Percentiles rank a stretch among this genome's conserved stretches.
These are phyloP conservation scores for Eutolmus rufibarbis DNA, from an alignment of 2,888 invertebrate genomes.

Conservation along the genomic window DNA sequence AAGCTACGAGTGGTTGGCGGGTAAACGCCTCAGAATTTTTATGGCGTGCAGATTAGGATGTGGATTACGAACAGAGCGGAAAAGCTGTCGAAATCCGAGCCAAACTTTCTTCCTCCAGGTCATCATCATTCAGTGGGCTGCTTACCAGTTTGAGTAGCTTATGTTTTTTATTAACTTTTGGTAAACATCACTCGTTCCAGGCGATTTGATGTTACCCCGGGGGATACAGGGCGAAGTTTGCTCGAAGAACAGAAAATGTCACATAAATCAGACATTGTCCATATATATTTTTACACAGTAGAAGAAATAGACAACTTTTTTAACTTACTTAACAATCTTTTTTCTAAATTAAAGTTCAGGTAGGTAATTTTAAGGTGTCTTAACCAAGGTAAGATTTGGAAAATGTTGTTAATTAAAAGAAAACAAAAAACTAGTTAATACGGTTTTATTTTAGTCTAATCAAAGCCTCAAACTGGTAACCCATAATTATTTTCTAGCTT, in stretches of 20 bases:
- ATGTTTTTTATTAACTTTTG: neutral
- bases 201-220: neutral
- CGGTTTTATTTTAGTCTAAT: no score
- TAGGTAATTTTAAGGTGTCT: no score
- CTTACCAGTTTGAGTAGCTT: neutral
- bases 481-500: no score
- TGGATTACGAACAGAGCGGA: neutral
- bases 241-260: neutral
- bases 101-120: neutral
- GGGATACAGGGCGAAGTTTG: neutral
- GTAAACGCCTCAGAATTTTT: neutral
- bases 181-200: neutral
- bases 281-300: neutral
- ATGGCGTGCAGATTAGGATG: neutral
- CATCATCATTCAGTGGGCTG: neutral
- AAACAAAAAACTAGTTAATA: no score
- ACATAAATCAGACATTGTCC: neutral
- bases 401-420: no score
- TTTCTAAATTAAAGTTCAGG: no score
- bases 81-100: neutral
- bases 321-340: no score
- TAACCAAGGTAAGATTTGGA: no score
- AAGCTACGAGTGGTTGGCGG: neutral
- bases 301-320: neutral
- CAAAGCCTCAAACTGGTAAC: no score